These are phyloP conservation scores for Cebus imitator DNA, from an alignment of 2,113 vertebrate species.

Conservation along the genomic window DNA sequence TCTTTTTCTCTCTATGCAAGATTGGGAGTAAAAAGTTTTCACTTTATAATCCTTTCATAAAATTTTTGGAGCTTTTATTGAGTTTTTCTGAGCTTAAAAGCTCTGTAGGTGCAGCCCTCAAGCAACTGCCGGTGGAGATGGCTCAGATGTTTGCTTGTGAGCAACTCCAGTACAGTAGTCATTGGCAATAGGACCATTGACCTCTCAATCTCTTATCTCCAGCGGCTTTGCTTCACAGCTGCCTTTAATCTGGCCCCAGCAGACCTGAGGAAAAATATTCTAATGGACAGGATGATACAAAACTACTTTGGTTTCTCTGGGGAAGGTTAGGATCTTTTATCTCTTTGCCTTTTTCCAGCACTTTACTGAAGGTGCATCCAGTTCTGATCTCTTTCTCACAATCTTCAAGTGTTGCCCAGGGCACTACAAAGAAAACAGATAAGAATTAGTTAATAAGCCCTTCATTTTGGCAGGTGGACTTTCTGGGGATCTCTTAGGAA, in stretches of 20 bases:
- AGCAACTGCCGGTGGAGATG: background rate
- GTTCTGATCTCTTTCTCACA: background rate
- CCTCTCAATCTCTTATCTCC: background rate
- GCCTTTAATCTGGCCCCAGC: background rate
- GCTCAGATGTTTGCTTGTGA: background rate
- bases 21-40: background rate
- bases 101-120: background rate
- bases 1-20: background rate
- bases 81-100: background rate
- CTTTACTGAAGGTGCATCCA: background rate
- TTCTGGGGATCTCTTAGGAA: background rate
- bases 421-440: background rate
- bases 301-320: background rate
- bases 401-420: background rate
- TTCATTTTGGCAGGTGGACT: background rate
- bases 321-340: background rate
- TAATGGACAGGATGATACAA: background rate
- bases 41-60: background rate
- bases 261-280: background rate
- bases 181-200: background rate
- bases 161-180: background rate
- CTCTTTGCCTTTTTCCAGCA: background rate
- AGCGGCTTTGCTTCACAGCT: background rate
- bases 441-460: background rate
- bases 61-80: background rate